These are phyloP conservation scores for Drosophila pectinifera DNA, from an alignment of 1,140 invertebrate genomes.

Conservation along the genomic window DNA sequence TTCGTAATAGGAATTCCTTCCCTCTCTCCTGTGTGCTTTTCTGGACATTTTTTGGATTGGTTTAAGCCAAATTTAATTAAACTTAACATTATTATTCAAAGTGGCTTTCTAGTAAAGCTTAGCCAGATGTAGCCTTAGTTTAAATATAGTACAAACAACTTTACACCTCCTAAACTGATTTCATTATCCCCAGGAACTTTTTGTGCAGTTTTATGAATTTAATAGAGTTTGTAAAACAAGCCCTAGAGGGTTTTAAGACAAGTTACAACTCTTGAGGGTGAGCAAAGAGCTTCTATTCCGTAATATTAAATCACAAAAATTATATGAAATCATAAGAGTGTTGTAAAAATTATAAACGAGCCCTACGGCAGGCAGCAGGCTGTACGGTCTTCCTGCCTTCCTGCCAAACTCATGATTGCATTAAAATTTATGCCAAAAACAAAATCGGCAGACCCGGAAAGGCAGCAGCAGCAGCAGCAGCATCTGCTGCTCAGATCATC, in stretches of 20 bases:
- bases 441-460: constrained; percentile 12
- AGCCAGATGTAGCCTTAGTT: background rate
- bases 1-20: no score
- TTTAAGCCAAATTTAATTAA: background rate
- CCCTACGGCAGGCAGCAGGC: constrained; percentile 11
- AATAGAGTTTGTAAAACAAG: background rate
- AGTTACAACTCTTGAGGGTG: background rate
- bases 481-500: constrained; percentile 40
- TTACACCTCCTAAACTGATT: constrained; percentile 1
- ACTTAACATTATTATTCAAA: background rate
- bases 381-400: constrained; percentile 12
- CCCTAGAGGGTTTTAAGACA: background rate
- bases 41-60: background rate
- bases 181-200: background rate
- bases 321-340: constrained; percentile 25
- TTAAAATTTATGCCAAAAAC: constrained; percentile 60
- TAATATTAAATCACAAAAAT: constrained; percentile 3
- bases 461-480: constrained; percentile 2
- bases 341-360: constrained; percentile 38
- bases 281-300: background rate
- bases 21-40: background rate
- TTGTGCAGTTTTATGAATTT: constrained; percentile 1
- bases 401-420: constrained; percentile 31
- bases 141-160: background rate
- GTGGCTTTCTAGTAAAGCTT: no score